Base-by-base conservation (phyloP, 2,797 vertebrate genomes). In the Micromesistius poutassou region DNA sequence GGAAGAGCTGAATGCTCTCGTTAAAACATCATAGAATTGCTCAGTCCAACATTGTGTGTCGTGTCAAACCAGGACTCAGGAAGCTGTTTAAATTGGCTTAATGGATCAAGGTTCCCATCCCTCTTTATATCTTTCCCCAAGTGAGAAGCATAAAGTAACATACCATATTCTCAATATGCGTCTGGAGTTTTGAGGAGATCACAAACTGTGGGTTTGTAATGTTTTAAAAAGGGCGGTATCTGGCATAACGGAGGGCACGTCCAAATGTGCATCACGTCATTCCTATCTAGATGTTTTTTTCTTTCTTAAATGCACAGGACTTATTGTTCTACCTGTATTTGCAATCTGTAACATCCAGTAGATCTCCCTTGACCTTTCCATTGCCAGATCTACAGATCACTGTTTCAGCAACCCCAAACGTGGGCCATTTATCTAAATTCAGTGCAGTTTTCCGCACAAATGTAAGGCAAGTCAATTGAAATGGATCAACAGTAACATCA, bases 241-340 rank as follows among this genome's bases (percentile, higher is more conserved):
- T 28, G 30, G 25, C 66, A 70, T 3, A 70, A 28, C 30, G 68
- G 30, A 71, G n/a, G 66, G 25, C 25, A 9, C 7, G 66, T 70
- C 66, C 25, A 31, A 71, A 31, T 70, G 7, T 82, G 85, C 79
- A 87, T 90, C 87, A 79, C 75, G 46, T 83, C 81, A 85, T 88
- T 88, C 81, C 84, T 76, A 79, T 80, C 62, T 84, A 71, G 86
- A 82, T 83, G 70, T 77, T 79, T 86, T 86, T 68, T 74, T 83
- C 85, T 84, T 72, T 14, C 22, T 62, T 62, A 25, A 66, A n/a
- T 77, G 80, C 66, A 28, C 74, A 46, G 8, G 71, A 73, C 62
- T 31, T 75, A 66, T 73, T 71, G 70, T 73, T 71, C 86, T 84
- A 83, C 79, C 42, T 74, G 74, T 70, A 72, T 82, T 55, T 75